A percentile compares a stretch with the other conserved stretches of the same genome.
phyloP scores from a whole-genome alignment of 2,797 vertebrate species.

The Malacoraja senta region DNA sequence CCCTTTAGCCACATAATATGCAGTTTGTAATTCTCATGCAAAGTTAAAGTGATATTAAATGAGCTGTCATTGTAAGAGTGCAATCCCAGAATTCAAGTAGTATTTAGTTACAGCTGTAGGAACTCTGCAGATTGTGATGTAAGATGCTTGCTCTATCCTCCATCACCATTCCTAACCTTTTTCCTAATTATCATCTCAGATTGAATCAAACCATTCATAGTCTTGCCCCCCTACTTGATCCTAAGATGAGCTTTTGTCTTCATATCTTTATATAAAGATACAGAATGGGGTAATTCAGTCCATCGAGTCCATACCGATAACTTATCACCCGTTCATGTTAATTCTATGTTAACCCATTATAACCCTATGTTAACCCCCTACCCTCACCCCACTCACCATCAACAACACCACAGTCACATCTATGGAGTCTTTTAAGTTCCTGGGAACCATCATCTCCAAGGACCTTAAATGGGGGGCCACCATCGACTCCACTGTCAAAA shows the following conservation, averaged over 20 bases:
- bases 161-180: background rate
- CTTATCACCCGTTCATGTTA: no score
- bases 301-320: no score
- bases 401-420: no score
- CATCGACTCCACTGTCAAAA: no score
- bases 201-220: background rate
- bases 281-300: no score
- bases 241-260: background rate
- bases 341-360: no score
- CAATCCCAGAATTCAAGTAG: background rate
- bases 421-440: no score
- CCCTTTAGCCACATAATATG: no score
- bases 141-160: background rate
- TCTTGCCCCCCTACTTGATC: background rate
- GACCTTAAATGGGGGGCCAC: no score
- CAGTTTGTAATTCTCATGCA: background rate
- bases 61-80: background rate
- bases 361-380: no score
- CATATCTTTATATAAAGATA: background rate
- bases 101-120: background rate
- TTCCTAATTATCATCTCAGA: background rate
- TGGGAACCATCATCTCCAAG: no score
- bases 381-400: no score
- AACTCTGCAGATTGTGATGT: background rate
- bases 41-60: background rate